A percentile compares a stretch with the other conserved stretches of the same genome.
phyloP scores from a whole-genome alignment of 2,113 vertebrate species.

The Brienomyrus brachyistius region DNA sequence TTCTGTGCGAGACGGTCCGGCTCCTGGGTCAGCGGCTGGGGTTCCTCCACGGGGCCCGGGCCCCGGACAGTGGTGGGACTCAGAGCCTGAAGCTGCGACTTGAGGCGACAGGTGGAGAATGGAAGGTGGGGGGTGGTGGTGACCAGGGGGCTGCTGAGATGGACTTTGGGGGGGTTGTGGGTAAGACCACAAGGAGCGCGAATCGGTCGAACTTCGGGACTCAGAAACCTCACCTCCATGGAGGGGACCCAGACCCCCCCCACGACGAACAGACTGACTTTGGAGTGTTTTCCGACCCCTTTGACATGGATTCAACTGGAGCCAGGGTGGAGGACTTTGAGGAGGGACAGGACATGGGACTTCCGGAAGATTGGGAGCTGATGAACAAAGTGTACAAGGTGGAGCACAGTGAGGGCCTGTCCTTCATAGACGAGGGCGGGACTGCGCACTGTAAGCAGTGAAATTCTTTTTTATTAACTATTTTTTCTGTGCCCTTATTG shows the following conservation, averaged over 20 bases:
- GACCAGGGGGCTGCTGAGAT: neutral
- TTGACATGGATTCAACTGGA: constrained; percentile 13
- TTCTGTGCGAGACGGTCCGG: constrained; percentile 24
- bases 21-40: constrained; percentile 17
- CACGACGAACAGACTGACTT: constrained; percentile 6
- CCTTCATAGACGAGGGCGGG: constrained; percentile 18
- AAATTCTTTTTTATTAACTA: neutral
- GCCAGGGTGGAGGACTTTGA: constrained; percentile 17
- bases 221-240: neutral
- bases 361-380: constrained; percentile 24
- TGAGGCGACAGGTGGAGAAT: constrained; percentile 14
- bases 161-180: neutral
- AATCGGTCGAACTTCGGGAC: neutral
- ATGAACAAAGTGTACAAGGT: constrained; percentile 28
- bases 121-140: neutral
- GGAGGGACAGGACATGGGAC: constrained; percentile 21
- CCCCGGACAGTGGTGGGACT: neutral
- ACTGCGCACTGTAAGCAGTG: constrained; percentile 22
- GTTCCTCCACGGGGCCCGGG: neutral
- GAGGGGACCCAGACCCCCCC: neutral
- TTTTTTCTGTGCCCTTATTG: neutral
- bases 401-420: constrained; percentile 18
- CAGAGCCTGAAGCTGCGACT: constrained; percentile 14
- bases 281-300: constrained; percentile 13
- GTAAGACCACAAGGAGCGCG: neutral